Conservation (phyloP, 1,140 invertebrate genomes). For the Drosophila oshimai region DNA sequence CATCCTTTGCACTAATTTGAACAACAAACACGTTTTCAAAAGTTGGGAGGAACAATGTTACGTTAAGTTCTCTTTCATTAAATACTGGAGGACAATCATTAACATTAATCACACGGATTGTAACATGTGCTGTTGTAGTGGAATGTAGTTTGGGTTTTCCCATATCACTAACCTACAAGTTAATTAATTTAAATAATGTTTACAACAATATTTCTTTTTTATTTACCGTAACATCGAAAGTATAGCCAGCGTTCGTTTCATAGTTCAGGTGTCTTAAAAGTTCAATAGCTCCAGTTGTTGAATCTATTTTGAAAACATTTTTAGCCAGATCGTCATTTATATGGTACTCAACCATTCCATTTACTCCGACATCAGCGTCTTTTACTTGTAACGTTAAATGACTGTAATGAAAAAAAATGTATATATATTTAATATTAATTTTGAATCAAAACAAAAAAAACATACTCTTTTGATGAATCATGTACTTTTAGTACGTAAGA, state of each 20-base stretch:
- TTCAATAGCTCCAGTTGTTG: conserved; percentile 93
- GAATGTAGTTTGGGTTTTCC: conserved; percentile 92
- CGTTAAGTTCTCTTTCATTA: conserved; percentile 87
- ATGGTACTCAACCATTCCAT: conserved; percentile 92
- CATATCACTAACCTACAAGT: conserved; percentile 89
- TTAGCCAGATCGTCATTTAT: conserved; percentile 90
- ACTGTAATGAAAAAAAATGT: conserved; percentile 82
- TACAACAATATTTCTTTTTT: not conserved
- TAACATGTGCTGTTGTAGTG: conserved; percentile 87
- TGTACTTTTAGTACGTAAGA: conserved; percentile 87
- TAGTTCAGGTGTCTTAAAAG: conserved; percentile 91
- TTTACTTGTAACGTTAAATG: conserved; percentile 91
- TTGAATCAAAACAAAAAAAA: not conserved
- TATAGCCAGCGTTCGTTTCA: conserved; percentile 88
- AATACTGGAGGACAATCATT: conserved; percentile 94
- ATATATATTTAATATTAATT: not conserved
- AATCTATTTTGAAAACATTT: conserved; percentile 92
- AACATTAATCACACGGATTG: conserved; percentile 91
- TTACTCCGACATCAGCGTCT: conserved; percentile 91
- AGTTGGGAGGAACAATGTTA: conserved; percentile 91
- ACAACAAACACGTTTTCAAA: conserved; percentile 88
- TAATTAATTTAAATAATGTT: not conserved
- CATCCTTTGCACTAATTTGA: conserved; percentile 88
- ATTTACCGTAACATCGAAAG: conserved; percentile 89
- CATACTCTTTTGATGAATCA: conserved; percentile 57